Evolutionary conservation across 2,888 invertebrate species (phyloP).

Genomic region (Desoria tigrina): DNA sequence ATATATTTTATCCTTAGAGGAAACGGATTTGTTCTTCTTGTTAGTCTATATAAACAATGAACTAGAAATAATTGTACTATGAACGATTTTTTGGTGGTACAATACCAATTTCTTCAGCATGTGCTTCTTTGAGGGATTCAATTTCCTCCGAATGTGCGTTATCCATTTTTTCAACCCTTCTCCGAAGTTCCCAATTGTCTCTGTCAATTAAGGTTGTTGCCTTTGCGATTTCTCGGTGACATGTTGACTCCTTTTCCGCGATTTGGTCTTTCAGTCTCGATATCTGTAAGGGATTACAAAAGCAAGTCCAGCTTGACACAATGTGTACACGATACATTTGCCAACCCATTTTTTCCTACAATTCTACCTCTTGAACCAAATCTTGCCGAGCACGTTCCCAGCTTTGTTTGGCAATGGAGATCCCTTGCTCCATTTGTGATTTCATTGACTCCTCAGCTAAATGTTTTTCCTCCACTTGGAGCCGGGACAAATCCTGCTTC

Average conservation of each 20-base stretch:
- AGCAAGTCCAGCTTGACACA: neutral
- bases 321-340: slow-evolving; percentile 7
- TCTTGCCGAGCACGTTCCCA: slow-evolving; percentile 62
- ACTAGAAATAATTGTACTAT: neutral
- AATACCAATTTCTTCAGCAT: slow-evolving; percentile 71
- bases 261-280: slow-evolving; percentile 68
- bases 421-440: slow-evolving; percentile 64
- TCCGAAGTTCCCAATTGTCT: slow-evolving; percentile 69
- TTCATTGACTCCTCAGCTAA: slow-evolving; percentile 63
- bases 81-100: too few species aligned
- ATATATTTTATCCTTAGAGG: slow-evolving; percentile 1
- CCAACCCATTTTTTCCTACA: slow-evolving; percentile 10
- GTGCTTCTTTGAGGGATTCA: slow-evolving; percentile 67
- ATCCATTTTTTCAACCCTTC: slow-evolving; percentile 72
- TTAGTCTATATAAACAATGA: neutral
- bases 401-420: slow-evolving; percentile 61
- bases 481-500: slow-evolving; percentile 65
- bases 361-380: slow-evolving; percentile 63
- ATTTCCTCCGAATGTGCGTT: slow-evolving; percentile 72
- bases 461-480: slow-evolving; percentile 65
- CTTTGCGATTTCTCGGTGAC: slow-evolving; percentile 62
- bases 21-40: too few species aligned
- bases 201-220: slow-evolving; percentile 69
- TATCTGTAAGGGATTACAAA: slow-evolving; percentile 58
- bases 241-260: slow-evolving; percentile 65